These are phyloP conservation scores for Ctenopoma multispine DNA, from an alignment of 2,797 vertebrate species.

Conservation along the genomic window DNA sequence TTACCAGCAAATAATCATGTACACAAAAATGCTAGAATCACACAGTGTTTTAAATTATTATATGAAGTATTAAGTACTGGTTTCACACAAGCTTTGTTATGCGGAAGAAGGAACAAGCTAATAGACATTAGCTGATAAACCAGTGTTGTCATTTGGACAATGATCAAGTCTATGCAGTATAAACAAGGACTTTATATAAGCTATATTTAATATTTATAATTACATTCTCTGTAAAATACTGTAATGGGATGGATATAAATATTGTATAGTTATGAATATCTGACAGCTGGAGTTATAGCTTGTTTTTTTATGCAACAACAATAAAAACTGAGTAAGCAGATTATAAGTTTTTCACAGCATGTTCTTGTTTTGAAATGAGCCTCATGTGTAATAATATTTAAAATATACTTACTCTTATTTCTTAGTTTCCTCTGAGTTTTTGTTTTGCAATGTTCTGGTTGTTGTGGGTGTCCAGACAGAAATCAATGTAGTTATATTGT, in stretches of 20 bases:
- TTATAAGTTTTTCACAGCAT: background rate
- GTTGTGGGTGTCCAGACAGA: slow-evolving; percentile 12
- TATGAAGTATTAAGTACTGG: too few relatives aligned
- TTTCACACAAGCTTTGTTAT: slow-evolving; percentile 2
- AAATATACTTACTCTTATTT: background rate
- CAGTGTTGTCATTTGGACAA: slow-evolving; percentile 39
- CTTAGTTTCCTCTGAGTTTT: slow-evolving; percentile 3
- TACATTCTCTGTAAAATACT: background rate
- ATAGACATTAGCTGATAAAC: slow-evolving; percentile 38
- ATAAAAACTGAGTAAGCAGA: background rate
- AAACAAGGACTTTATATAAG: slow-evolving; percentile 3
- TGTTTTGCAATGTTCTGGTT: slow-evolving; percentile 11
- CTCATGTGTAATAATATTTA: background rate
- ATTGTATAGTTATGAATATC: background rate
- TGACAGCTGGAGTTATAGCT: background rate
- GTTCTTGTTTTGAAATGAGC: background rate
- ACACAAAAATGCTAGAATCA: background rate
- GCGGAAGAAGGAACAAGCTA: background rate
- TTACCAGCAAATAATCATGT: background rate
- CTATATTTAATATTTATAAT: background rate
- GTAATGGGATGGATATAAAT: background rate
- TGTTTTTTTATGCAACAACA: background rate
- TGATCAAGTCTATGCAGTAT: slow-evolving; percentile 37
- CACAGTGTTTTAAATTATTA: background rate
- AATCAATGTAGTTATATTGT: slow-evolving; percentile 12